Percentiles rank a stretch among this genome's conserved stretches.
Conservation (phyloP, 2,797 vertebrate genomes). For the Rallus crepitans region DNA sequence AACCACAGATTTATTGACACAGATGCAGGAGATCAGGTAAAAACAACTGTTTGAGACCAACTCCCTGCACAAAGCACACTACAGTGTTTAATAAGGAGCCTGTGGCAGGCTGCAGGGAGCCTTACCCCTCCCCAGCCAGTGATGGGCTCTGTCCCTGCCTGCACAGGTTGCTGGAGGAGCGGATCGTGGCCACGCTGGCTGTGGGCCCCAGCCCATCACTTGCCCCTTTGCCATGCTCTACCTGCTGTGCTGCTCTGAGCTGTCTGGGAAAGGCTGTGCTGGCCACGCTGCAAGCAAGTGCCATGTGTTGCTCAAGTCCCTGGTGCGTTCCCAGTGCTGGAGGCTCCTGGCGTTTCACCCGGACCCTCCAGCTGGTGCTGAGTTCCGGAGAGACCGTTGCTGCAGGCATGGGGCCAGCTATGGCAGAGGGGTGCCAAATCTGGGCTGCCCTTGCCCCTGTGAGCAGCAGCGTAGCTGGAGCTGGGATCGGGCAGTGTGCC, state of each 20-base stretch:
- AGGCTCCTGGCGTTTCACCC: background rate
- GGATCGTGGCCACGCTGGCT: fast-evolving
- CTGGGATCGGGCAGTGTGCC: background rate
- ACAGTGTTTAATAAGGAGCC: background rate
- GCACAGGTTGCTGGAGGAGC: background rate
- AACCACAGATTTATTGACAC: background rate
- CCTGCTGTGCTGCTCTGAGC: background rate
- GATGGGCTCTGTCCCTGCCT: background rate
- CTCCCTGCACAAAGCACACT: background rate
- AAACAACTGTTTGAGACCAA: background rate
- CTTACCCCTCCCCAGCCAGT: background rate
- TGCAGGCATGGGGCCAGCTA: background rate
- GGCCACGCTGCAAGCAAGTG: background rate
- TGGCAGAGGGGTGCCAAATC: fast-evolving
- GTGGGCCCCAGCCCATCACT: background rate
- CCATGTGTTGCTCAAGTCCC: background rate
- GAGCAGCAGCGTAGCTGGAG: background rate
- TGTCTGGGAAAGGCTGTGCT: background rate
- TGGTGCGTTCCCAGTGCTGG: background rate
- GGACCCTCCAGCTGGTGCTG: background rate
- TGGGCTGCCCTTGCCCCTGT: background rate
- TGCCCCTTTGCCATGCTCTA: fast-evolving
- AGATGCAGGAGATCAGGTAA: background rate
- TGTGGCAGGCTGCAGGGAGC: background rate
- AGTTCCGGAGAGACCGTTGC: background rate